A percentile compares a stretch with the other conserved stretches of the same genome.
phyloP scores from a whole-genome alignment of 2,888 invertebrate genomes.

The Trissoscelio sp. region DNA sequence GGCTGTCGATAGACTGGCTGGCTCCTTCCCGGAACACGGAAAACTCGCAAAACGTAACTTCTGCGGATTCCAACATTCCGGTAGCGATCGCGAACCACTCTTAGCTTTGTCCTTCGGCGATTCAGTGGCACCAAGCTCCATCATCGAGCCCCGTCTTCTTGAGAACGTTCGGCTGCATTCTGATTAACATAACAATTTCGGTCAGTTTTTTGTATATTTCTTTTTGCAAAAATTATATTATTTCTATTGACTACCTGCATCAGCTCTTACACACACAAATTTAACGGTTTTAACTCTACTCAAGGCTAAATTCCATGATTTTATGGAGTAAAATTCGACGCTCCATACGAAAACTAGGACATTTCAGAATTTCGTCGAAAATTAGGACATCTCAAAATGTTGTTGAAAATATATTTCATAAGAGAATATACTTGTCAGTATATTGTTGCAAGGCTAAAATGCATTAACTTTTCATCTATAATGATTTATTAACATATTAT shows the following conservation, averaged over 20 bases:
- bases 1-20: slow-evolving; percentile 86
- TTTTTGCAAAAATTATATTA: too few relatives aligned
- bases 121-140: slow-evolving; percentile 87
- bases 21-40: slow-evolving; percentile 84
- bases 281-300: background rate
- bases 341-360: too few relatives aligned
- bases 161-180: slow-evolving; percentile 79
- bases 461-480: too few relatives aligned
- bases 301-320: background rate
- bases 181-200: background rate
- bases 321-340: background rate
- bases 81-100: slow-evolving; percentile 78
- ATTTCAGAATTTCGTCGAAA: too few relatives aligned
- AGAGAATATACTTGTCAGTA: too few relatives aligned
- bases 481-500: too few relatives aligned
- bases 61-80: slow-evolving; percentile 79
- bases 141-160: slow-evolving; percentile 91
- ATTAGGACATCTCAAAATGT: too few relatives aligned
- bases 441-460: too few relatives aligned
- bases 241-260: slow-evolving; percentile 28
- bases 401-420: too few relatives aligned
- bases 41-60: slow-evolving; percentile 77
- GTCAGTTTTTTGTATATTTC: too few relatives aligned
- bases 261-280: slow-evolving; percentile 36
- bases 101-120: slow-evolving; percentile 80